Evolutionary conservation across 2,888 invertebrate species (phyloP).

Genomic region (Ferrisia virgata): DNA sequence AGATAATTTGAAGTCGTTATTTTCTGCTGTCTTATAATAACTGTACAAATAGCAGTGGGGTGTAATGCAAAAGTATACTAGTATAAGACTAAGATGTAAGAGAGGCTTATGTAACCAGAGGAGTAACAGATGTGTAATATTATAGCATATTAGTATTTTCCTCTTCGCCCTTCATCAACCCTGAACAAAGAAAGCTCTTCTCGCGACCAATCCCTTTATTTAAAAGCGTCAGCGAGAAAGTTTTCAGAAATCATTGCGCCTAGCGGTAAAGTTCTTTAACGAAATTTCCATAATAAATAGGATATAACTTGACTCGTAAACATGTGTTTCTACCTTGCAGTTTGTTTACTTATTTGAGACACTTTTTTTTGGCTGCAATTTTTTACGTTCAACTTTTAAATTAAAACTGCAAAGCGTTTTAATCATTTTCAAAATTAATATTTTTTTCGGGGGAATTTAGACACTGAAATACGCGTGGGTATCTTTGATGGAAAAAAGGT

Average conservation of each 20-base stretch:
- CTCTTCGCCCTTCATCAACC: conserved; percentile 11
- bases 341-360: conserved; percentile 26
- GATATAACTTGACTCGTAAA: conserved; percentile 35
- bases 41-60: conserved; percentile 16
- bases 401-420: conserved; percentile 2
- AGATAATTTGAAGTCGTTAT: conserved; percentile 34
- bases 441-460: too few relatives aligned
- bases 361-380: conserved; percentile 8
- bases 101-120: conserved; percentile 31
- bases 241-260: conserved; percentile 32
- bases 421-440: conserved; percentile 26
- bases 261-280: conserved; percentile 25
- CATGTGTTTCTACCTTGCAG: conserved; percentile 35
- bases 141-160: conserved; percentile 35
- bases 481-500: too few relatives aligned
- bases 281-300: conserved; percentile 38
- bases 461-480: too few relatives aligned
- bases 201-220: neutral
- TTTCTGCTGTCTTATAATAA: conserved; percentile 28
- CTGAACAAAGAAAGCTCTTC: conserved; percentile 1
- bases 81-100: conserved; percentile 27
- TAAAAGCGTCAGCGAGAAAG: conserved; percentile 36
- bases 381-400: conserved; percentile 12
- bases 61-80: conserved; percentile 22
- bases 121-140: conserved; percentile 45